Evolutionary conservation across 2,888 invertebrate species (phyloP), one percentile per base, ranked within the genome.

Genomic region (Ophion ventricosus): DNA sequence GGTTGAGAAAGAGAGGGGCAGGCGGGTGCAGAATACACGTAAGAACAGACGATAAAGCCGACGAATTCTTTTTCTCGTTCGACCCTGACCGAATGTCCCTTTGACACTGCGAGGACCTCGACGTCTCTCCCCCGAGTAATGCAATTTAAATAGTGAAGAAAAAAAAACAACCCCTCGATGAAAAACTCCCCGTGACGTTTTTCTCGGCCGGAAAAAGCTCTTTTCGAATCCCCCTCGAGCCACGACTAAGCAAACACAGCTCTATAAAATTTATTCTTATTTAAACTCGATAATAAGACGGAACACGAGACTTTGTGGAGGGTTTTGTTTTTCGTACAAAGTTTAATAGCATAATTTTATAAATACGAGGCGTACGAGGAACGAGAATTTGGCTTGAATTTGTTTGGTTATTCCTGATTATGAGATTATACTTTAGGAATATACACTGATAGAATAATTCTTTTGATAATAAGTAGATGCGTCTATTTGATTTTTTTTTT

Each of bases 81-180:
- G 76, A 20, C 84, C 84, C 26, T 84, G 84, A 84, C 84, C 84
- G 29, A 74, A 57, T 77, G 61, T 56, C 72, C 73, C 69, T 77
- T 66, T 56, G 29, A 56, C 63, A 63, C 64, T 61, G 64, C n/a
- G 17, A 49, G 56, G 57, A 73, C 64, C 57, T 23, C 66, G 25
- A 56, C 67, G 77, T 35, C 35, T 70, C 35, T 10, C 76, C 77
- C 64, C 56, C 17, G 49, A 49, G 49, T 49, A 49, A 2, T 29
- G 49, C 67, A 77, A 78, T 80, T 80, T 59, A 69, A 84, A 84
- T 74, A 77, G 73, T n/a, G 14, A 17, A 17, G 49, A 17, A 57
- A 63, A 67, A 78, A 14, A 57, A 75, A 56, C 66, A 29, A 29
- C 49, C 49, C 17, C 49, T 49, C 49, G 54, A 56, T 35, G 35